A percentile compares a stretch with the other conserved stretches of the same genome.
Conservation (phyloP, 2,888 invertebrate species). For the Spodoptera littoralis region DNA sequence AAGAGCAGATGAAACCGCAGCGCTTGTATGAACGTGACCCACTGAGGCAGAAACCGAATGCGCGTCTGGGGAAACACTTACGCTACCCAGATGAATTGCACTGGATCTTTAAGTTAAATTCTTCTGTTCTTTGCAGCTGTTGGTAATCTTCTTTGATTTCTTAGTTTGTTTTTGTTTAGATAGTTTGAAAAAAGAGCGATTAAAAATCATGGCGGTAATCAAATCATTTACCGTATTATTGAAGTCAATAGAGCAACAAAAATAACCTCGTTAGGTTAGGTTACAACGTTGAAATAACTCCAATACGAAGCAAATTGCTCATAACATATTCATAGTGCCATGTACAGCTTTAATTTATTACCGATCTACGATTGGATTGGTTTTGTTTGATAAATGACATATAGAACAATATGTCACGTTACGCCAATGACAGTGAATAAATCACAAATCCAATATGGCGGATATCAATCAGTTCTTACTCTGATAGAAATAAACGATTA, state of each 20-base stretch:
- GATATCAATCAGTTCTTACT: slow-evolving; percentile 36
- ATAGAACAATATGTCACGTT: slow-evolving; percentile 51
- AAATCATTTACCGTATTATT: background rate
- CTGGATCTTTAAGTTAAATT: slow-evolving; percentile 21
- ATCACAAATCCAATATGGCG: slow-evolving; percentile 46
- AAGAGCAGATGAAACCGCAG: slow-evolving; percentile 41
- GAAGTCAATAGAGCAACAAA: background rate
- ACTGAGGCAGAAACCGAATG: slow-evolving; percentile 42
- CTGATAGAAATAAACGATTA: slow-evolving; percentile 16
- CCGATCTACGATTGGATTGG: slow-evolving; percentile 36
- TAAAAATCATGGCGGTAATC: background rate
- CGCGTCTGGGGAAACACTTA: slow-evolving; percentile 41
- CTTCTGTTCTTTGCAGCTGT: slow-evolving; percentile 11
- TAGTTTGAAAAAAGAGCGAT: background rate
- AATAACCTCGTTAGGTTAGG: background rate
- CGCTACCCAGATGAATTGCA: slow-evolving; percentile 35
- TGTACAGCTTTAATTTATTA: slow-evolving; percentile 50
- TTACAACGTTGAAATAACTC: slow-evolving; percentile 4
- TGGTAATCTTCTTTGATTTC: slow-evolving; percentile 3
- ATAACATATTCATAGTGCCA: slow-evolving; percentile 40
- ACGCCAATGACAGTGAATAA: slow-evolving; percentile 35
- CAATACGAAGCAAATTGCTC: slow-evolving; percentile 27
- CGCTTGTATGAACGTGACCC: slow-evolving; percentile 39
- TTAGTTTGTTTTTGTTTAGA: no score
- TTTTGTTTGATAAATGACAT: slow-evolving; percentile 51